A percentile compares a stretch with the other conserved stretches of the same genome.
Conservation (phyloP, 2,113 vertebrate genomes). For the Cyprinodon brontotheroides region DNA sequence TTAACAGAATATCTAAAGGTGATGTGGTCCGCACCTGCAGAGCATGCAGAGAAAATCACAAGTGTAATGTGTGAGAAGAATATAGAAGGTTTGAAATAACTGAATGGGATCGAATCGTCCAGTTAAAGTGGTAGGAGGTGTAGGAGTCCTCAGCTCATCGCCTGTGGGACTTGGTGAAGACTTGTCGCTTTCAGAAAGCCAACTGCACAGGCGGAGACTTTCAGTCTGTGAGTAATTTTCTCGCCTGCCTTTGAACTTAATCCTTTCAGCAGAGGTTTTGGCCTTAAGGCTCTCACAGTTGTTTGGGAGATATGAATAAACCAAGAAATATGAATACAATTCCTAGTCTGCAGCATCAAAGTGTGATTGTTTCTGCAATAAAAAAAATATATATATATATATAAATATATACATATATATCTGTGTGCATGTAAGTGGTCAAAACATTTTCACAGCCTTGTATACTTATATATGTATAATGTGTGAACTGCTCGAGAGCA, state of each 20-base stretch:
- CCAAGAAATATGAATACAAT: conserved; percentile 74
- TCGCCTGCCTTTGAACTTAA: conserved; percentile 79
- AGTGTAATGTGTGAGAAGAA: conserved; percentile 15
- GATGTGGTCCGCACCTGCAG: conserved; percentile 61
- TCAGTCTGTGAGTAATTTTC: conserved; percentile 81
- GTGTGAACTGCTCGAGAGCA: background rate
- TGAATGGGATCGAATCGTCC: conserved; percentile 36
- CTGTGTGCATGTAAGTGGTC: conserved; percentile 30
- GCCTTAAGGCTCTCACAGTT: conserved; percentile 66
- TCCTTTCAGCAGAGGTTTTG: conserved; percentile 71
- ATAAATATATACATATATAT: conserved; percentile 25
- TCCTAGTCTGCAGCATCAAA: conserved; percentile 71
- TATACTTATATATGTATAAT: background rate
- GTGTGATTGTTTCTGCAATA: conserved; percentile 14
- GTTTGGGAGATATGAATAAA: conserved; percentile 70
- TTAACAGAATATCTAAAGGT: conserved; percentile 69
- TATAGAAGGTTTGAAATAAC: conserved; percentile 39
- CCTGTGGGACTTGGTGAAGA: conserved; percentile 76
- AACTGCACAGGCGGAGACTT: conserved; percentile 77
- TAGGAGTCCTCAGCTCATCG: conserved; percentile 53
- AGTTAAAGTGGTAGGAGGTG: conserved; percentile 44
- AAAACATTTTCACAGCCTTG: background rate
- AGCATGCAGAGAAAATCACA: conserved; percentile 18
- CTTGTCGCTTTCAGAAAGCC: conserved; percentile 65
- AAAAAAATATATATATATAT: conserved; percentile 38